Evolutionary conservation across 1,140 invertebrate genomes (phyloP), one percentile per base, ranked within the genome.

Genomic region (Eubasilissa regina): DNA sequence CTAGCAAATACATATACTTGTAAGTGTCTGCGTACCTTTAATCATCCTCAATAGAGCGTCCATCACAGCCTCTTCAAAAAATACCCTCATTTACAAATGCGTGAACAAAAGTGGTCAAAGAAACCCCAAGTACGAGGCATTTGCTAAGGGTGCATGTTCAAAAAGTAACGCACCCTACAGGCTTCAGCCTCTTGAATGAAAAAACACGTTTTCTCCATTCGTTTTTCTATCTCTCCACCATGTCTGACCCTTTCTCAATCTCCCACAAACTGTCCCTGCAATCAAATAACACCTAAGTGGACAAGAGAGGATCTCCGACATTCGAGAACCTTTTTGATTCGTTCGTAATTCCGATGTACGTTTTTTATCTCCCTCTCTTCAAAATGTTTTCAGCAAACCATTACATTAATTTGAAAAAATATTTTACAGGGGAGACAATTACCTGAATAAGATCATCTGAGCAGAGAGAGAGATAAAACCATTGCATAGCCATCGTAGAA

Each of bases 181-280:
- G 64, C 21, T 58, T 55, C 74, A 53, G 75, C 47, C 72, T 76
- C 81, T 64, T 78, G 75, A 80, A 80, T 78, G 77, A 78, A 82
- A 79, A 75, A 82, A 82, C 81, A 82, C 75, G 81, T 80, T 82
- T 82, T 80, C 47, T 80, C 81, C 81, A 82, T 82, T 82, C 81
- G 75, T 82, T 82, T 82, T 80, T 82, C 51, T 77, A 35, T 64
- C 60, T 78, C 68, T 74, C 56, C 19, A n/a, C 8, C 25, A 4
- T 9, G 56, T 74, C 51, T 25, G 70, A 74, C 70, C 70, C 68
- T 72, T 48, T 43, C 53, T 15, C 19, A 13, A n/a, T 47, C 53
- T 74, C 70, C 70, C 70, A 25, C 79, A 64, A 76, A 44, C 56
- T 53, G 43, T 25, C 60, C 55, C 35, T 77, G 53, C 68, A 78